These are phyloP conservation scores for Priocnemis perturbator DNA, from an alignment of 2,888 invertebrate genomes.

Conservation along the genomic window DNA sequence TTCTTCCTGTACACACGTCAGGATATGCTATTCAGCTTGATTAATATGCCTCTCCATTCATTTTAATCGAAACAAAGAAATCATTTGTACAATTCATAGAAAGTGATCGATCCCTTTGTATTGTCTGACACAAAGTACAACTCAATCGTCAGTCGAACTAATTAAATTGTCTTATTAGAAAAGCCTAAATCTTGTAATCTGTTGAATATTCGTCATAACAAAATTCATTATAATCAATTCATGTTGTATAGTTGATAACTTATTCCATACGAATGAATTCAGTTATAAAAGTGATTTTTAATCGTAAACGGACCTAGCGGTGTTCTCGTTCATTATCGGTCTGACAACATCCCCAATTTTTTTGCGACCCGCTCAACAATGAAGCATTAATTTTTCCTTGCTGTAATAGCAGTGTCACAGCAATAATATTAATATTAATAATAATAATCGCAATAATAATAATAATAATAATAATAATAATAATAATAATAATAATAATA, in stretches of 20 bases:
- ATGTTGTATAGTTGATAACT: constrained; percentile 32
- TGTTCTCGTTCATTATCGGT: constrained; percentile 16
- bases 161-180: constrained; percentile 14
- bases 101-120: constrained; percentile 31
- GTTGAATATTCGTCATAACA: constrained; percentile 12
- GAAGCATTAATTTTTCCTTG: constrained; percentile 17
- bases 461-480: too few relatives aligned
- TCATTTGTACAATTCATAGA: constrained; percentile 27
- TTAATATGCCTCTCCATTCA: constrained; percentile 19
- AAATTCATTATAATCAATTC: constrained; percentile 29
- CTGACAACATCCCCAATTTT: constrained; percentile 17
- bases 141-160: constrained; percentile 22
- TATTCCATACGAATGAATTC: constrained; percentile 21
- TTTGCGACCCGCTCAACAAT: constrained; percentile 15
- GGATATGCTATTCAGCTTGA: constrained; percentile 26
- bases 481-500: constrained; percentile 10
- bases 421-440: constrained; percentile 26
- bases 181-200: constrained; percentile 11
- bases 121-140: constrained; percentile 35
- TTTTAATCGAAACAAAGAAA: constrained; percentile 28
- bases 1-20: constrained; percentile 32
- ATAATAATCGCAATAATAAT: too few relatives aligned
- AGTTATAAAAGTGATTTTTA: constrained; percentile 27
- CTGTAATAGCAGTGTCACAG: constrained; percentile 29
- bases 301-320: constrained; percentile 26